Percentiles rank a stretch among this genome's conserved stretches.
phyloP scores from a whole-genome alignment of 2,797 vertebrate genomes.

The Ptychadena robeensis region DNA sequence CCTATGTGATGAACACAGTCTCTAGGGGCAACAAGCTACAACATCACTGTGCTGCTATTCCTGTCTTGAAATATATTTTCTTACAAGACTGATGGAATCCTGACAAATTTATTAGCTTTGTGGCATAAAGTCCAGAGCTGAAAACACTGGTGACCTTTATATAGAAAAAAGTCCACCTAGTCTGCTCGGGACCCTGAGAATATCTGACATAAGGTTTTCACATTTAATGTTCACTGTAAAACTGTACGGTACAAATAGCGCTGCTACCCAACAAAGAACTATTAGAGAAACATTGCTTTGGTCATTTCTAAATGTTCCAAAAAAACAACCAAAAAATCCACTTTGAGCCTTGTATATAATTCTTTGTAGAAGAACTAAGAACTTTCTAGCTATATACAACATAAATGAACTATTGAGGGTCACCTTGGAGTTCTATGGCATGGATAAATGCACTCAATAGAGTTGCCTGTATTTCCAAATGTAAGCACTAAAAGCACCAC shows the following conservation, averaged over 20 bases:
- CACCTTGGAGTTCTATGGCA: background rate
- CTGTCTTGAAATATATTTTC: conserved; percentile 27
- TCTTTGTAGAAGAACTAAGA: background rate
- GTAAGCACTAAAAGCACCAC: background rate
- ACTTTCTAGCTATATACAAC: background rate
- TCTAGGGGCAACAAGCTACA: conserved; percentile 28
- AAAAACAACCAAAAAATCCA: no score
- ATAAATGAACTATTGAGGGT: background rate
- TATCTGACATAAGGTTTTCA: background rate
- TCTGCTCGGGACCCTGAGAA: background rate
- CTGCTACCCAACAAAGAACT: no score
- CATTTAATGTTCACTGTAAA: background rate
- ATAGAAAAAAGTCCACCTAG: background rate
- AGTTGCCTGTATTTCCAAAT: background rate
- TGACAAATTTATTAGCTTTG: conserved; percentile 9
- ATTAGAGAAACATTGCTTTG: background rate
- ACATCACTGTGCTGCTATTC: background rate
- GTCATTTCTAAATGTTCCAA: background rate
- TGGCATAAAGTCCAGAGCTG: background rate
- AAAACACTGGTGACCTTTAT: background rate
- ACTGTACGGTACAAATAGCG: no score
- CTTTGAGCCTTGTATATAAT: background rate
- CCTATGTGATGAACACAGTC: background rate
- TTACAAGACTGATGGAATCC: conserved; percentile 25
- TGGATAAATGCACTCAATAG: background rate